A percentile compares a stretch with the other conserved stretches of the same genome.
Conservation (phyloP, 1,140 invertebrate genomes). For the Rhopalosiphum maidis region DNA sequence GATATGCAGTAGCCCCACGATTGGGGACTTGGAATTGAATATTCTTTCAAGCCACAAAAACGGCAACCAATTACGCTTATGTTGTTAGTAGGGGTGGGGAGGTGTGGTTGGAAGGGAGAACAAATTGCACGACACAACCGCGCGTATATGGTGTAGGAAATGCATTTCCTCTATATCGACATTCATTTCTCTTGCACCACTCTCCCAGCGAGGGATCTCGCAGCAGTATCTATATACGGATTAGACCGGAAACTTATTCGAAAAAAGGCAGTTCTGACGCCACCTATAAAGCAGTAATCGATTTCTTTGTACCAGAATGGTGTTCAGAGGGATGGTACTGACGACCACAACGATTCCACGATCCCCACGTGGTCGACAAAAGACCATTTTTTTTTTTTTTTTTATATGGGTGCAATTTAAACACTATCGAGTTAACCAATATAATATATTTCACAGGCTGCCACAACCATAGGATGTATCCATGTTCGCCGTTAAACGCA, state of each 20-base stretch:
- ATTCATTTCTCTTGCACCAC: not conserved
- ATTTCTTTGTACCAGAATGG: not conserved
- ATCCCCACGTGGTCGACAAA: not conserved
- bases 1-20: not conserved
- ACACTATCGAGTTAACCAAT: not conserved
- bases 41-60: not conserved
- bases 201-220: not conserved
- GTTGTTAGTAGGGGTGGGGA: not conserved
- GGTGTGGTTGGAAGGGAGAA: not conserved
- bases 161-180: not conserved
- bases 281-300: conserved; percentile 2
- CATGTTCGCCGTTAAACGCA: not conserved
- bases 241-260: not conserved
- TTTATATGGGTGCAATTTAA: not conserved
- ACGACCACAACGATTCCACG: not conserved
- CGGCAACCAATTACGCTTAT: not conserved
- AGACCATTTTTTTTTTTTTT: not conserved
- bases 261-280: not conserved
- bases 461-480: not conserved
- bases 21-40: not conserved
- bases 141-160: not conserved
- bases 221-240: not conserved
- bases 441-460: not conserved
- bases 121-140: not conserved
- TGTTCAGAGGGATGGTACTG: not conserved